Evolutionary conservation across 2,113 vertebrate genomes (phyloP), one percentile per base, ranked within the genome.

Genomic region (Leucopternis melanops): DNA sequence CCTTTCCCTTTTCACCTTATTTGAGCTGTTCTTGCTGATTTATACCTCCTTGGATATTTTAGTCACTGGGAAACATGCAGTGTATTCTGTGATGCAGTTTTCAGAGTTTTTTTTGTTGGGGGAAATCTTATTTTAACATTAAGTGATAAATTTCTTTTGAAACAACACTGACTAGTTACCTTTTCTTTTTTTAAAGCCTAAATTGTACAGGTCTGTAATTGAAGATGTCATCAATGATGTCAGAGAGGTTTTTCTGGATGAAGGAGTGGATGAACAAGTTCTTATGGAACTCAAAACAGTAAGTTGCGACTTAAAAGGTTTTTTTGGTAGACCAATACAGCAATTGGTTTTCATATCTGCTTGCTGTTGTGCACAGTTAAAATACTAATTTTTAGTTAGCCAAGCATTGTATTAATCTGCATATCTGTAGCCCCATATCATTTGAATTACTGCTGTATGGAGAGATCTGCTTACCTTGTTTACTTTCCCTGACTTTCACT

Each of bases 211-310:
- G 96, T 98, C 98, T 97, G 99, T 99, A 95, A 99, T 99, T 77
- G 99, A 99, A 97, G 99, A 99, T 96, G 99, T 99, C 94, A 99
- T 99, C 97, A 99, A 98, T 94, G 99, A 99, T 95, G 99, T 99
- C 58, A 98, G 99, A 93, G 99, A 99, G 97, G 98, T 99, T 92
- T 99, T 99, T 97, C 98, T 99, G 98, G 99, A 99, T 55, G 99
- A 99, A 96, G 99, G 99, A 79, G 99, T 99, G 75, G 99, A 99
- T 90, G 99, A 99, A 75, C 99, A 99, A 97, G 99, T 99, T 81
- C 98, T 99, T 38, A 97, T 99, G 98, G 99, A 99, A 98, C 98
- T 99, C 71, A 99, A 99, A 98, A 99, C 99, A 95, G 99, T 99
- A 98, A 98, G 98, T 98, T 94, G 42, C 16, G 54, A n/a, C 10